Percentiles rank a stretch among this genome's conserved stretches.
Conservation (phyloP, 1,140 invertebrate species). For the Temnothorax longispinosus region DNA sequence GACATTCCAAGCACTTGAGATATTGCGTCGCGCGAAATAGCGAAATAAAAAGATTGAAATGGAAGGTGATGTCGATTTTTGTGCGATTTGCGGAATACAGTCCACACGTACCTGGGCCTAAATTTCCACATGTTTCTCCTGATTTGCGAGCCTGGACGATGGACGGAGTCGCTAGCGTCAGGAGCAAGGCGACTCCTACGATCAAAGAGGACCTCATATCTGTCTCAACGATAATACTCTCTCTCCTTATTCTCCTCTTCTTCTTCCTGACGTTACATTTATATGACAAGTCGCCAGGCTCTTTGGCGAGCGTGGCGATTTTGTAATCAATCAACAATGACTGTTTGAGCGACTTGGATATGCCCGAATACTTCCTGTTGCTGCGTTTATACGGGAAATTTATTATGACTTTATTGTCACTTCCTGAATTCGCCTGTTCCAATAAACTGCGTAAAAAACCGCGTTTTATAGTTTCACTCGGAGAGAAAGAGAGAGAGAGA, state of each 20-base stretch:
- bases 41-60: too few relatives aligned
- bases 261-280: slow-evolving; percentile 36
- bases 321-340: slow-evolving; percentile 42
- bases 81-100: not conserved
- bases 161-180: slow-evolving; percentile 1
- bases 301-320: not conserved
- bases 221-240: slow-evolving; percentile 1
- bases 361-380: slow-evolving; percentile 47
- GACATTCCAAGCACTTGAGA: too few relatives aligned
- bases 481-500: too few relatives aligned
- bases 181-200: not conserved
- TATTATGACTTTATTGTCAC: slow-evolving; percentile 36
- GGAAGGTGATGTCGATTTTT: not conserved
- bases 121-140: slow-evolving; percentile 33
- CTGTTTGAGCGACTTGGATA: slow-evolving; percentile 24
- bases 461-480: slow-evolving; percentile 26
- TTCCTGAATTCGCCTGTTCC: slow-evolving; percentile 37
- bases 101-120: slow-evolving; percentile 66
- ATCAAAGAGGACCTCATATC: slow-evolving; percentile 54
- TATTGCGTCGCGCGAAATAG: too few relatives aligned
- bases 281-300: slow-evolving; percentile 25
- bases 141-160: slow-evolving; percentile 28
- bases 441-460: not conserved
- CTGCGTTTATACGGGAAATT: slow-evolving; percentile 13
- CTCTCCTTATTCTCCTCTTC: slow-evolving; percentile 2